A percentile compares a stretch with the other conserved stretches of the same genome.
phyloP scores from a whole-genome alignment of 2,113 vertebrate species.

The Salminus brasiliensis region DNA sequence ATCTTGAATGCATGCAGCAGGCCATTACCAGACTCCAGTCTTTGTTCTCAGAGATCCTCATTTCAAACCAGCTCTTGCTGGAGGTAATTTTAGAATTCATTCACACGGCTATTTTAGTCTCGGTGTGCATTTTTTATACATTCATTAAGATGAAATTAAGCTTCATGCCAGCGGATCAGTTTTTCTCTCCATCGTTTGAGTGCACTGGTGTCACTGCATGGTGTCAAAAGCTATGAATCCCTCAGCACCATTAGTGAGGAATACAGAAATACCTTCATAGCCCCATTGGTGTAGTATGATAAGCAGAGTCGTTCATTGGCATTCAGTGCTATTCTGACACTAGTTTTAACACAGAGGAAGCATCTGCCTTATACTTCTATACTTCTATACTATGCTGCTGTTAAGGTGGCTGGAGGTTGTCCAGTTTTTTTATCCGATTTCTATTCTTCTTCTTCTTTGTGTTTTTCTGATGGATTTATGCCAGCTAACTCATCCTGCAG shows the following conservation, averaged over 20 bases:
- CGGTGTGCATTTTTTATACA: not conserved
- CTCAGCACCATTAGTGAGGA: slow-evolving; percentile 24
- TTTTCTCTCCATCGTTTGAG: not conserved
- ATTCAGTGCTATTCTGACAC: not conserved
- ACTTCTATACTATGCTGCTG: no score
- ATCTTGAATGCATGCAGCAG: not conserved
- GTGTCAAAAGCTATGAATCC: slow-evolving; percentile 27
- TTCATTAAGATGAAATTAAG: slow-evolving; percentile 32
- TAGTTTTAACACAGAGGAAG: no score
- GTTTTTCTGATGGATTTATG: no score
- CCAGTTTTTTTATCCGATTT: no score
- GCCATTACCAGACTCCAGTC: not conserved
- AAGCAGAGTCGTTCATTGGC: not conserved
- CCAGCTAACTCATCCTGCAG: no score
- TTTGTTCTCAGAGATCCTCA: not conserved
- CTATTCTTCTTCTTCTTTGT: no score
- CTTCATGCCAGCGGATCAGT: slow-evolving; percentile 1
- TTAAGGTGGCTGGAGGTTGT: no score
- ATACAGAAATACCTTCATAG: not conserved
- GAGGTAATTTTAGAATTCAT: slow-evolving; percentile 2
- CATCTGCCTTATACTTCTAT: no score
- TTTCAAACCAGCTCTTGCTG: not conserved
- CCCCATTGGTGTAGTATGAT: not conserved
- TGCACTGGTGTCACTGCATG: slow-evolving; percentile 14
- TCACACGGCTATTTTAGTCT: not conserved